These are phyloP conservation scores for Alentia gelatinosa DNA, from an alignment of 2,888 invertebrate genomes.

Conservation along the genomic window DNA sequence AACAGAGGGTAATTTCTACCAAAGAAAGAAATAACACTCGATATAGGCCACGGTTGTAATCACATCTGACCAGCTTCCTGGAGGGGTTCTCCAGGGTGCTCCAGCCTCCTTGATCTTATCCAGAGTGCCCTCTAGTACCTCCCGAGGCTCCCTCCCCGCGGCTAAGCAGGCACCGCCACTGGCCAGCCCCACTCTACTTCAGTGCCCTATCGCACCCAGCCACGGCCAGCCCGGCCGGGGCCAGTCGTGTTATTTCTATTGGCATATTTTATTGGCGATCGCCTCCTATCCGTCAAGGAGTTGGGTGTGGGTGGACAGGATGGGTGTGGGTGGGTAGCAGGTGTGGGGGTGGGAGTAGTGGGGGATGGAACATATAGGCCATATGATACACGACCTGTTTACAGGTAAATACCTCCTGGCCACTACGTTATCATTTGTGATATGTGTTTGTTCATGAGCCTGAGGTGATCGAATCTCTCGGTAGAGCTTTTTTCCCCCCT, in stretches of 20 bases:
- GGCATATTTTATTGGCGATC: slow-evolving; percentile 33
- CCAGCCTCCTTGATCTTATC: slow-evolving; percentile 35
- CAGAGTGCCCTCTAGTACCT: slow-evolving; percentile 25
- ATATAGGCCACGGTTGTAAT: background rate
- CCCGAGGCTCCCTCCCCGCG: background rate
- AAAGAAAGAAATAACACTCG: background rate
- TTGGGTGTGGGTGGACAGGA: background rate
- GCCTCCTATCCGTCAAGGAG: background rate
- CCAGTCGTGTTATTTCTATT: slow-evolving; percentile 20
- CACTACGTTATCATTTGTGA: no score
- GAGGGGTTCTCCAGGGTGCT: slow-evolving; percentile 18
- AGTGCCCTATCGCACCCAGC: background rate
- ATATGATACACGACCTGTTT: no score
- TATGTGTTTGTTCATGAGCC: no score
- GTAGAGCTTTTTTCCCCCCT: no score
- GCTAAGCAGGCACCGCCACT: background rate
- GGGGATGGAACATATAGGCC: background rate
- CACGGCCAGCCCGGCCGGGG: background rate
- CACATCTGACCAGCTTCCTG: slow-evolving; percentile 15
- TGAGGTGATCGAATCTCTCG: no score
- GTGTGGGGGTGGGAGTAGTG: background rate
- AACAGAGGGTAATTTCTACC: background rate
- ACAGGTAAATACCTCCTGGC: no score
- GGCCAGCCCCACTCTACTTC: background rate
- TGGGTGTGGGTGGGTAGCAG: background rate